A percentile compares a stretch with the other conserved stretches of the same genome.
phyloP scores from a whole-genome alignment of 2,113 vertebrate species.

The Peromyscus maniculatus region DNA sequence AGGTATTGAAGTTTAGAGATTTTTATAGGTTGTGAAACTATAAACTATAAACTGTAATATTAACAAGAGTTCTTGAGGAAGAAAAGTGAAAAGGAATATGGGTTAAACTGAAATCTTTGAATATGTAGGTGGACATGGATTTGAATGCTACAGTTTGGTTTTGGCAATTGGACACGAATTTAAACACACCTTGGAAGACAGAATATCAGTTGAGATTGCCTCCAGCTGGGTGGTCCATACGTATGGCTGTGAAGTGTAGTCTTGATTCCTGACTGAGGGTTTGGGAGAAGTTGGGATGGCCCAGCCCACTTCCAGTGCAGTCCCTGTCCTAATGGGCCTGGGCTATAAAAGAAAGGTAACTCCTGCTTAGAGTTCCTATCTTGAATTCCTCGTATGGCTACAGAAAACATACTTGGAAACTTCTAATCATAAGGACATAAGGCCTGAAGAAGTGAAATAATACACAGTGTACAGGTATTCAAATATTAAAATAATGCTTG shows the following conservation, averaged over 20 bases:
- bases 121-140: neutral
- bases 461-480: constrained; percentile 65
- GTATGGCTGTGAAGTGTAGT: neutral
- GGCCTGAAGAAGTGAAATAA: constrained; percentile 67
- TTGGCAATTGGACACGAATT: too few species aligned
- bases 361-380: neutral
- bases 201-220: neutral
- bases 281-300: neutral
- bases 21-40: neutral
- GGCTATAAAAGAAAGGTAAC: neutral
- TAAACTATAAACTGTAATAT: neutral
- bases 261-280: neutral
- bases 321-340: neutral
- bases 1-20: neutral
- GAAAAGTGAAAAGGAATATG: neutral
- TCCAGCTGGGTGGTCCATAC: neutral
- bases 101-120: neutral
- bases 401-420: neutral
- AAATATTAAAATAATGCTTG: constrained; percentile 55
- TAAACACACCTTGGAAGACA: neutral
- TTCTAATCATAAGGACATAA: constrained; percentile 13
- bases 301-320: neutral
- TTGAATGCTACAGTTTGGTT: neutral
- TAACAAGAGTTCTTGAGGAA: neutral
- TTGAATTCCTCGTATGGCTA: neutral